Evolutionary conservation across 2,888 invertebrate genomes (phyloP), one percentile per base, ranked within the genome.

Genomic region (Lamellibrachia satsuma): DNA sequence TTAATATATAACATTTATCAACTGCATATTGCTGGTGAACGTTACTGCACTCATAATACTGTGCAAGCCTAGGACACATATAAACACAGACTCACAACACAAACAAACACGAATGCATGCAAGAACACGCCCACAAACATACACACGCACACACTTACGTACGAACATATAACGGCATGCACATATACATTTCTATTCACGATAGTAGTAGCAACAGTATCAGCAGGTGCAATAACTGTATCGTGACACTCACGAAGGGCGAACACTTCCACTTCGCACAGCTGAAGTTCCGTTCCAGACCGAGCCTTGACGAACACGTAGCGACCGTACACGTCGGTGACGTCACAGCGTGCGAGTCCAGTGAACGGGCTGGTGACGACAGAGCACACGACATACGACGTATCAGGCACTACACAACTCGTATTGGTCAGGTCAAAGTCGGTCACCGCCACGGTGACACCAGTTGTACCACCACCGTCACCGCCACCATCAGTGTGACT

Each of bases 281-380:
- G 75, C n/a, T 75, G 15, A 15, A 75, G 75, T 22, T 11, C n/a
- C 75, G 22, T 15, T 75, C 7, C n/a, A 15, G 75, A n/a, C n/a
- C n/a, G 75, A 15, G 75, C n/a, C 75, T 75, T 75, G 75, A 75
- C 75, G 75, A 75, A 75, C 75, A 75, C 75, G 22, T 75, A 75
- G 22, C 75, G 75, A 22, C 75, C 75, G n/a, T 75, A 75, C 75
- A 75, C 22, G 15, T 75, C 75, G n/a, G 2, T 75, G 75, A 75
- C 75, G 75, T 75, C 75, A 75, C 75, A 75, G 75, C 75, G 75
- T 15, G 75, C 75, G 6, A 75, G 75, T 75, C 75, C 75, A 11
- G 75, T 15, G 75, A 75, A 75, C 75, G 22, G 75, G 22, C 75
- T 75, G 75, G 75, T 75, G 75, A 75, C 75, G 2, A 75, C 75